These are phyloP conservation scores for Neodiprion pinetum DNA, from an alignment of 1,140 invertebrate genomes.

Conservation along the genomic window DNA sequence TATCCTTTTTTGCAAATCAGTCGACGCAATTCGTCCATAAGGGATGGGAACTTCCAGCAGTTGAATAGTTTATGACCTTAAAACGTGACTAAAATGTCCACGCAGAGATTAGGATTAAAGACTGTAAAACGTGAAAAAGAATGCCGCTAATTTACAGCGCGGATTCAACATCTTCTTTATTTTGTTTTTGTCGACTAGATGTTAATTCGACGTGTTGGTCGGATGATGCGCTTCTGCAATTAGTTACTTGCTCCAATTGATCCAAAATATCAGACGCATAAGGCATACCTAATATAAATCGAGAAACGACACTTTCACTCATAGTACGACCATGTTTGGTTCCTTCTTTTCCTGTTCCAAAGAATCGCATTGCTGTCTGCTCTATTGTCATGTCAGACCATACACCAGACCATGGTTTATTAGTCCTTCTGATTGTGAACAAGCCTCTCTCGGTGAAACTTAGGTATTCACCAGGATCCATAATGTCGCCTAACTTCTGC, in stretches of 20 bases:
- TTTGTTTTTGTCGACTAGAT: constrained; percentile 48
- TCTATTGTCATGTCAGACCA: constrained; percentile 31
- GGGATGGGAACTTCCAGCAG: too few relatives aligned
- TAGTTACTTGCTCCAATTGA: constrained; percentile 45
- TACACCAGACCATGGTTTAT: constrained; percentile 51
- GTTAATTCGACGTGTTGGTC: constrained; percentile 57
- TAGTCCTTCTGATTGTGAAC: constrained; percentile 42
- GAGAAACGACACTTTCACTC: constrained; percentile 25
- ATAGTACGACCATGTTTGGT: constrained; percentile 30
- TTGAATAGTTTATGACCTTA: too few relatives aligned
- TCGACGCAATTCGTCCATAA: too few relatives aligned
- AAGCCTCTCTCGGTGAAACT: constrained; percentile 39
- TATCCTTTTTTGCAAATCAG: too few relatives aligned
- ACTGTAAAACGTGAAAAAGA: too few relatives aligned
- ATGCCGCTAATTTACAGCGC: too few relatives aligned
- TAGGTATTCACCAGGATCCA: constrained; percentile 40
- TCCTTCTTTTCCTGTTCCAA: constrained; percentile 30
- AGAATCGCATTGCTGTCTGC: constrained; percentile 49
- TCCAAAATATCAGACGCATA: constrained; percentile 27
- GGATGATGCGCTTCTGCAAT: constrained; percentile 41
- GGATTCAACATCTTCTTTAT: constrained; percentile 38
- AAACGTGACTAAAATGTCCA: too few relatives aligned
- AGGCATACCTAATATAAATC: constrained; percentile 28
- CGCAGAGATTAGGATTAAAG: too few relatives aligned
- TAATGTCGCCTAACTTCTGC: constrained; percentile 34